Evolutionary conservation across 2,888 invertebrate species (phyloP), one percentile per base, ranked within the genome.

Genomic region (Labia minor): DNA sequence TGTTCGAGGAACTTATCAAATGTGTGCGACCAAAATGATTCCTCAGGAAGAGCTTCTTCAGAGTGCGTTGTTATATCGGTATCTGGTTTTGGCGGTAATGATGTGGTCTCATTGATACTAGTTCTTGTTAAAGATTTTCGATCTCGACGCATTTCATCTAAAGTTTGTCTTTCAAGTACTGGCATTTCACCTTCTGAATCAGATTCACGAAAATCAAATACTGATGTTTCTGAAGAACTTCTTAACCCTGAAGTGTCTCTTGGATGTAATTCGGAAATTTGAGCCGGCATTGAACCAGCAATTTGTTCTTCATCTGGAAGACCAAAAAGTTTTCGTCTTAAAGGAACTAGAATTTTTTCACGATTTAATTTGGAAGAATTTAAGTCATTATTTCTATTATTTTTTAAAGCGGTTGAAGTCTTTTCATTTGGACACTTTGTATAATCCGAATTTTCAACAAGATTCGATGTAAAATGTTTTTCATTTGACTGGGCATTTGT

Each of bases 1-100:
- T 90, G 89, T 75, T 89, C 87, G 77, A 90, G 83, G 75, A 91
- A 89, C 77, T 82, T 87, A 77, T 90, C 89, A 78, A 90, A 90
- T 18, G 89, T 84, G 73, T 81, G 85, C 65, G 83, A 82, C 85
- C 90, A 91, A 73, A 80, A 77, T 66, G 80, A 76, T 37, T 63
- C 66, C n/a, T 33, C 37, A 10, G 37, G 26, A 16, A 10, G 21
- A 33, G 62, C 6, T 18, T 20, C 16, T 16, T 19, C 81, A 68
- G 79, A 78, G 67, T 74, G 74, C 4, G 66, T 65, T n/a, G 63
- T 16, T 1, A 64, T 37, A 18, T 66, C 66, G 10, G 62, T 16
- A 10, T 33, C 21, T 16, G 63, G 2, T 11, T 19, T 19, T 16
- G 66, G 19, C 21, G 66, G 16, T 49, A 21, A 11, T n/a, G 61